phyloP scores from a whole-genome alignment of 2,113 vertebrate genomes.

The Chaetorhynchus papuensis region DNA sequence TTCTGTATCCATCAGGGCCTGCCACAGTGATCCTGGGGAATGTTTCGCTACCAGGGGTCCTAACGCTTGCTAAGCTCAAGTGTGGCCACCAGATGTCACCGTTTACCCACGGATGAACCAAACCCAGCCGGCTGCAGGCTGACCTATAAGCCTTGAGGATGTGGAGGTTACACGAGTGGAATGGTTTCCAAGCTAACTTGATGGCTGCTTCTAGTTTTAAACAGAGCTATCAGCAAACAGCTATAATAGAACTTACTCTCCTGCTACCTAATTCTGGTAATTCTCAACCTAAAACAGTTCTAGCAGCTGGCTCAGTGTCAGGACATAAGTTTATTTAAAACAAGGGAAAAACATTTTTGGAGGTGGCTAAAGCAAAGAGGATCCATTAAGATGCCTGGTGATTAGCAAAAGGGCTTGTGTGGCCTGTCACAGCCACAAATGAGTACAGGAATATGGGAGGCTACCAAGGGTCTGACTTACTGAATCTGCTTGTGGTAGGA shows the following conservation, averaged over 20 bases:
- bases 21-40: fast-evolving
- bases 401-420: background rate
- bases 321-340: background rate
- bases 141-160: fast-evolving
- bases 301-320: background rate
- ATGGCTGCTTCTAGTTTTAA: background rate
- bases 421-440: background rate
- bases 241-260: background rate
- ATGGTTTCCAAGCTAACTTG: background rate
- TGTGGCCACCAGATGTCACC: background rate
- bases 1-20: background rate
- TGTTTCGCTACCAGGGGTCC: fast-evolving
- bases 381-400: background rate
- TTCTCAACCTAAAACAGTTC: background rate
- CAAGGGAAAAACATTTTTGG: background rate
- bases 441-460: background rate
- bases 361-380: background rate
- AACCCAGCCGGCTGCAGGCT: too few species aligned
- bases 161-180: fast-evolving
- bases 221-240: background rate
- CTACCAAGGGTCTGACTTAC: background rate
- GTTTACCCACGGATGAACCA: background rate
- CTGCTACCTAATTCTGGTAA: background rate
- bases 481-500: background rate
- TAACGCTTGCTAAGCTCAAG: fast-evolving